Conservation (phyloP, 2,888 invertebrate genomes). For the Prosopocoilus inquinatus region DNA sequence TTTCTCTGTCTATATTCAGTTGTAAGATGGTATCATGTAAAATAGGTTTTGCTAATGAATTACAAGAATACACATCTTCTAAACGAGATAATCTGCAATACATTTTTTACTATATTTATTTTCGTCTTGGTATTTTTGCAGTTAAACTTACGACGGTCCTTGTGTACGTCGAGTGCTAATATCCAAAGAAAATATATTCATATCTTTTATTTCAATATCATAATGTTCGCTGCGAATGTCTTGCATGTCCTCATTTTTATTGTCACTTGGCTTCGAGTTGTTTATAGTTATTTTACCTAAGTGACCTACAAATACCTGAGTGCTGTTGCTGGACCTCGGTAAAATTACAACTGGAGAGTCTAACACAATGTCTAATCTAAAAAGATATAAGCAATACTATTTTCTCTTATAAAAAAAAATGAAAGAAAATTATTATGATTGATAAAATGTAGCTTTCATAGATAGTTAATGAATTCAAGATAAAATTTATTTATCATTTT, state of each 20-base stretch:
- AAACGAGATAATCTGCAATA: constrained; percentile 48
- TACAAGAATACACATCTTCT: constrained; percentile 73
- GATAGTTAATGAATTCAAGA: too few species aligned
- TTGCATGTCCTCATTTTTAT: constrained; percentile 27
- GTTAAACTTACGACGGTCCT: constrained; percentile 34
- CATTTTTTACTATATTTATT: background rate
- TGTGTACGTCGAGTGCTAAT: constrained; percentile 52
- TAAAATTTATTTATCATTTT: too few species aligned
- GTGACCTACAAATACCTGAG: constrained; percentile 87
- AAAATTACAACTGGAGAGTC: constrained; percentile 91
- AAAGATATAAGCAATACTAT: constrained; percentile 1
- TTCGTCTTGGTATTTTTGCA: background rate
- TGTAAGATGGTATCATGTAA: constrained; percentile 85
- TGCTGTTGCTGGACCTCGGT: constrained; percentile 73
- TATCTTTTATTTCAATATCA: constrained; percentile 75
- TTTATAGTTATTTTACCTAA: constrained; percentile 79
- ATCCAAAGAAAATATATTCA: constrained; percentile 81
- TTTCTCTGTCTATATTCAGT: constrained; percentile 52
- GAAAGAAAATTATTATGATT: too few species aligned
- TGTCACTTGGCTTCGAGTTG: constrained; percentile 44
- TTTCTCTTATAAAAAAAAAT: too few species aligned
- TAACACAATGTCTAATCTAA: constrained; percentile 73
- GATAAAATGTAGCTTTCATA: too few species aligned
- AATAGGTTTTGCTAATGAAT: constrained; percentile 76
- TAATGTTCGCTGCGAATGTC: constrained; percentile 52